Evolutionary conservation across 2,888 invertebrate species (phyloP).

Genomic region (Leptinotarsa rubiginosa): DNA sequence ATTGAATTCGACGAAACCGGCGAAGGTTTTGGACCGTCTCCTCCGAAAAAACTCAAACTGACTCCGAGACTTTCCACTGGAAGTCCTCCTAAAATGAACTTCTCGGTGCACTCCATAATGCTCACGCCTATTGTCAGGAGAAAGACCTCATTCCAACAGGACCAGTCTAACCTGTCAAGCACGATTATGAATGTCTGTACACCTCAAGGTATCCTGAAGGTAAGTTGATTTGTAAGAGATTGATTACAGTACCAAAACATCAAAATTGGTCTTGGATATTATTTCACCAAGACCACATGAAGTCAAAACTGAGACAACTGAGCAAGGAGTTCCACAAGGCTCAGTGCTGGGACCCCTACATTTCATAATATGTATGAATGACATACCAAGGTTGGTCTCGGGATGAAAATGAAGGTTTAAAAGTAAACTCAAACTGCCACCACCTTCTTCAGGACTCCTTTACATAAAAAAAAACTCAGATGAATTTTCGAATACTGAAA

Average conservation of each 20-base stretch:
- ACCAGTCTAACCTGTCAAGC: constrained; percentile 12
- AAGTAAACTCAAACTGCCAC: too few relatives aligned
- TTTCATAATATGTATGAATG: too few relatives aligned
- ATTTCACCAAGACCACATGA: background rate
- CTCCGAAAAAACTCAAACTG: constrained; percentile 50
- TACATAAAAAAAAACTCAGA: too few relatives aligned
- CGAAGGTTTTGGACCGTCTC: constrained; percentile 44
- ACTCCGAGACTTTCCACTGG: constrained; percentile 51
- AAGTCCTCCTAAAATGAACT: constrained; percentile 34
- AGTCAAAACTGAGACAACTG: too few relatives aligned
- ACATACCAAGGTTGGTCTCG: too few relatives aligned
- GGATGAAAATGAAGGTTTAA: too few relatives aligned
- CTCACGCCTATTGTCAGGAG: constrained; percentile 71
- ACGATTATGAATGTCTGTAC: constrained; percentile 63
- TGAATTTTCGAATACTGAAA: too few relatives aligned
- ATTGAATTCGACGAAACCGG: constrained; percentile 43
- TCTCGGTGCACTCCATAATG: constrained; percentile 58
- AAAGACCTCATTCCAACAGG: constrained; percentile 54
- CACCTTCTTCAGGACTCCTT: too few relatives aligned
- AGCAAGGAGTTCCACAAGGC: too few relatives aligned
- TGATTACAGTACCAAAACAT: background rate
- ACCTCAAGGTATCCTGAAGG: constrained; percentile 78
- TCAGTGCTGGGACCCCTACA: too few relatives aligned
- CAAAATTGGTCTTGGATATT: background rate
- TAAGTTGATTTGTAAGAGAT: constrained; percentile 47